Base-by-base conservation (phyloP, 64 coral and sea anemone genomes). In the Dendronephthya gigantea region DNA sequence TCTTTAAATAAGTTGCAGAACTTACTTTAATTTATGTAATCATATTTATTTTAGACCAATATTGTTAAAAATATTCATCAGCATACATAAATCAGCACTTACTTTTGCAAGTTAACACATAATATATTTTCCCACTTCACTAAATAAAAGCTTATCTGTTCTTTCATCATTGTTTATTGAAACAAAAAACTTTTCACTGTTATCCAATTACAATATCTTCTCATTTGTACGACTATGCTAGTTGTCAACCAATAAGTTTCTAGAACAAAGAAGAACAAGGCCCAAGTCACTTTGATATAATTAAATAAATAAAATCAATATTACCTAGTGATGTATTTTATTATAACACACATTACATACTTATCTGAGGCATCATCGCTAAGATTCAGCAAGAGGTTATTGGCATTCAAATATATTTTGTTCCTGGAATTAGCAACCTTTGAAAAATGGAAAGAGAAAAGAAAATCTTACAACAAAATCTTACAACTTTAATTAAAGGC, bases 391-490 rank as follows among this genome's bases (percentile, higher is more conserved):
- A 97, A 85, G 82, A 97, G 52, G 23, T 89, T 90, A 83, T 90
- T 87, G 7, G 89, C 79, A 93, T 97, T 91, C 83, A 97, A 82
- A 82, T 91, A 97, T 25, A 97, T 92, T 68, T 90, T 92, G 56
- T 97, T 97, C 49, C 90, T 85, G 4, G 94, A 97, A 72, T 90
- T 82, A 0, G 94, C 86, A 79, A 97, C 89, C 94, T 97, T 68
- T 62, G 25, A 62, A 62, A 15, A 62, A 62, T n/a, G 25, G 25
- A 62, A 16, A 58, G 23, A 6, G 22, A 58, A 58, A 58, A 19
- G 3, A 11, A 16, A 16, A 17, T 2, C 22, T 58, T 16, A 17
- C 12, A 0, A 22, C 8, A 62, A 22, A 62, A 62, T 23, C 25
- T 22, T 5, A 6, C 19, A 58, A 58, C 48, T 10, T 50, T 50